These are phyloP conservation scores for Antitype chi DNA, from an alignment of 2,888 invertebrate species.

Conservation along the genomic window DNA sequence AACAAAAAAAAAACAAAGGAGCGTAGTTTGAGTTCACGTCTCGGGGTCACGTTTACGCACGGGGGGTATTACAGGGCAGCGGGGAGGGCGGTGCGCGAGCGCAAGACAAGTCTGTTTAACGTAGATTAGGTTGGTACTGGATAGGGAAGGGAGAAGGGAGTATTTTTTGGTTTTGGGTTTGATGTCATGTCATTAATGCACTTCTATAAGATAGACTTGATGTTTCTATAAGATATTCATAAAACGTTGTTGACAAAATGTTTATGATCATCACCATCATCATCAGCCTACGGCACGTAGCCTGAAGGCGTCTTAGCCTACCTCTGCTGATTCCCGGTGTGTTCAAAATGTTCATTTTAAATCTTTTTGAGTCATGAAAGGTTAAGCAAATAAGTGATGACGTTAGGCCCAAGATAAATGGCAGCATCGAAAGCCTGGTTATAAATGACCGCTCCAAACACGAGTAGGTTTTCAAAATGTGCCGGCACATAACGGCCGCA, in stretches of 20 bases:
- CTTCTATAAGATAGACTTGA: background rate
- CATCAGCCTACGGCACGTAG: no score
- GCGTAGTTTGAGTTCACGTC: constrained; percentile 82
- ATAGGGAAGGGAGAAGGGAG: constrained; percentile 43
- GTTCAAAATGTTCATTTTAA: background rate
- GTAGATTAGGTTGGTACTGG: constrained; percentile 56
- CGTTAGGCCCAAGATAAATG: no score
- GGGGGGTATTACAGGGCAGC: constrained; percentile 80
- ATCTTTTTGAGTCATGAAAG: background rate
- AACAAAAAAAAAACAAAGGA: constrained; percentile 73
- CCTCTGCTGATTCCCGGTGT: no score
- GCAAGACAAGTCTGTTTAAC: constrained; percentile 79
- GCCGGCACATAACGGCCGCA: no score
- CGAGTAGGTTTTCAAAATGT: background rate
- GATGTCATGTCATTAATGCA: background rate
- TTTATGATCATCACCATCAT: background rate
- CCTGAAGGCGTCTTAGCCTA: no score
- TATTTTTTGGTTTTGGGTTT: constrained; percentile 3
- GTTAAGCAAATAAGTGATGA: background rate
- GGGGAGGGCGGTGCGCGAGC: constrained; percentile 73
- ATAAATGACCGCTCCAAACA: background rate
- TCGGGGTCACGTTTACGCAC: constrained; percentile 90
- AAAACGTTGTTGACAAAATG: background rate
- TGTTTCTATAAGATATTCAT: background rate
- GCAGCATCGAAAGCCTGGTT: background rate